Conservation (phyloP, 2,888 invertebrate genomes). For the Eueremaeus valkanovi region DNA sequence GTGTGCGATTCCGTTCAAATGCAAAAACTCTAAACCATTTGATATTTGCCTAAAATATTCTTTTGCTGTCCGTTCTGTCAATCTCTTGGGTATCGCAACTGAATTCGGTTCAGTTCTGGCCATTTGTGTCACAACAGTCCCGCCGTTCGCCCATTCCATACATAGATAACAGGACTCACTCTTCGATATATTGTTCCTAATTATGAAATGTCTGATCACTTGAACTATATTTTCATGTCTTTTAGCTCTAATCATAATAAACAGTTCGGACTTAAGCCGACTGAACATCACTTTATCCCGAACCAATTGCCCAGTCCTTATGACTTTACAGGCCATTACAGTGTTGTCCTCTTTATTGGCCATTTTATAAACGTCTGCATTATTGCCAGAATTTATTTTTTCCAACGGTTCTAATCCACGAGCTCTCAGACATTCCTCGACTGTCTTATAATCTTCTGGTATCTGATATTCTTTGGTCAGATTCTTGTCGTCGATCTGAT, state of each 20-base stretch:
- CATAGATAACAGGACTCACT: neutral
- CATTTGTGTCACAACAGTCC: neutral
- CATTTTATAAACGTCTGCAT: neutral
- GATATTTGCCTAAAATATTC: neutral
- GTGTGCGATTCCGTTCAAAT: neutral
- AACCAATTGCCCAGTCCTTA: neutral
- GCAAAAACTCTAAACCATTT: neutral
- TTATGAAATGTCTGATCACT: neutral
- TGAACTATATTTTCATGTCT: neutral
- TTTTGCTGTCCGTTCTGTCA: neutral
- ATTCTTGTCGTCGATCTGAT: neutral
- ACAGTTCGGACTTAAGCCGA: neutral
- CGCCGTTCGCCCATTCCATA: neutral
- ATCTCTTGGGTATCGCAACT: neutral
- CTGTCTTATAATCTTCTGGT: neutral
- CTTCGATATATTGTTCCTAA: no score
- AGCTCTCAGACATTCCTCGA: neutral
- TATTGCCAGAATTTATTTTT: neutral
- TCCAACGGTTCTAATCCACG: neutral
- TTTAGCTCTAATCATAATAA: conserved; percentile 3
- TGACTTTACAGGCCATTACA: neutral
- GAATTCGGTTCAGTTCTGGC: neutral
- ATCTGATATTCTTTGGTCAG: neutral
- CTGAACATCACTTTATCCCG: neutral
- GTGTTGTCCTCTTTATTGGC: neutral